Base-by-base conservation (phyloP, 2,888 invertebrate genomes). In the Seira sanloemensis region DNA sequence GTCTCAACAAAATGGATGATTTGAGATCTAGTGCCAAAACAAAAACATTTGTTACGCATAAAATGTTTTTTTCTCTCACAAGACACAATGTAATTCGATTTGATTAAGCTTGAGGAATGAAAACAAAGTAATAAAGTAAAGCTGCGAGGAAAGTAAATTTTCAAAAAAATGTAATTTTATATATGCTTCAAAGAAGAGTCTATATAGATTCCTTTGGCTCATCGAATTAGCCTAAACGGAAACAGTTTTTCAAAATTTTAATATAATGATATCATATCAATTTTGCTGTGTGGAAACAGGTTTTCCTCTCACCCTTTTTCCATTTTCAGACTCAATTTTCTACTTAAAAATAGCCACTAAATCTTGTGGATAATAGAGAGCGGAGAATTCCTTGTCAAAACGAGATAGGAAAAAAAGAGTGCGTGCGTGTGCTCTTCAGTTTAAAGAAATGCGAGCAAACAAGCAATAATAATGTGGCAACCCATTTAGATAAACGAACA, bases 401-500 rank as follows among this genome's bases (percentile, higher is more conserved):
- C 1, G n/a, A 50, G 50, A 50, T 50, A 50, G 50, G 50, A 50
- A 24, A 19, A 54, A 72, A 54, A 50, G 2, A 50, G 50, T 50
- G 50, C 50, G 50, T 50, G 50, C 50, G 12, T n/a, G n/a, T 50
- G 50, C 50, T 50, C 50, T 50, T 50, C 50, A 12, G 12, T 12
- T 50, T 50, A 50, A 50, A 50, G n/a, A n/a, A 27, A 23, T 21
- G 19, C 62, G 19, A 27, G 19, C 68, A 26, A 68, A 68, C 68
- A 68, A 68, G 50, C 16, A 73, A 58, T 26, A 24, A 58, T 80
- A 80, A 80, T 80, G 80, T 69, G 54, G 21, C 27, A 80, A 68
- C 54, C 67, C 74, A 80, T 80, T 75, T 80, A 80, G 80, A 80
- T 80, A 80, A 74, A 77, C 69, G 77, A 69, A 69, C 77, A 77